Base-by-base conservation (phyloP, 2,888 invertebrate species). In the Megastigmus dorsalis region DNA sequence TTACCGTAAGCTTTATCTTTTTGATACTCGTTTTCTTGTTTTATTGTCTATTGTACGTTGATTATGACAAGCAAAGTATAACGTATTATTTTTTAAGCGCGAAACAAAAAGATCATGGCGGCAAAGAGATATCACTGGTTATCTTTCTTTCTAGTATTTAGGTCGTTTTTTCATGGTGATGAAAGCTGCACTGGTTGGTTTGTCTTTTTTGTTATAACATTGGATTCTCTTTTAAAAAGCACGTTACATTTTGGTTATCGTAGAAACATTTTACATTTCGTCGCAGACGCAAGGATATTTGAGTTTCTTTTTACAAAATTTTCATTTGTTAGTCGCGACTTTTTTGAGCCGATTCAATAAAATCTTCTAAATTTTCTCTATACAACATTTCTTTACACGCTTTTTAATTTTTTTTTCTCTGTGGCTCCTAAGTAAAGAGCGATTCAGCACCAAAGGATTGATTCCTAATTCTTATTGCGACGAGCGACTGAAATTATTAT, bases 21-120 rank as follows among this genome's bases (percentile, higher is more conserved):
- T 84, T 84, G 82, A 83, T 84, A 82, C 80, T 83, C 81, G 80
- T 59, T 75, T 63, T 66, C 50, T 50, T 41, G 9, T 71, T 69
- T 80, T 80, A 84, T 84, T 84, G 84, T 84, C 84, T 83, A 79
- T 81, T 78, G 77, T 82, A 80, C 79, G 79, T 82, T 82, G 78
- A 80, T 77, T 74, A 74, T 63, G 72, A 68, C 59, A 66, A 77
- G 72, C 66, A 72, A 75, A 75, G 45, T 77, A 68, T 63, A 60
- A 68, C 60, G 45, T 45, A 63, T 59, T 30, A 59, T 23, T 72
- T n/a, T 66, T 59, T n/a, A 70, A 68, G 74, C 59, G 72, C 15
- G 28, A 57, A 73, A 70, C 50, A 57, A 66, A 70, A 69, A 59
- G 76, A 69, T 74, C 36, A 50, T 57, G 41, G 60, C 55, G 59